Conservation (phyloP, 37 sponge, comb jelly and placozoan genomes). For the Tethya wilhelma region DNA sequence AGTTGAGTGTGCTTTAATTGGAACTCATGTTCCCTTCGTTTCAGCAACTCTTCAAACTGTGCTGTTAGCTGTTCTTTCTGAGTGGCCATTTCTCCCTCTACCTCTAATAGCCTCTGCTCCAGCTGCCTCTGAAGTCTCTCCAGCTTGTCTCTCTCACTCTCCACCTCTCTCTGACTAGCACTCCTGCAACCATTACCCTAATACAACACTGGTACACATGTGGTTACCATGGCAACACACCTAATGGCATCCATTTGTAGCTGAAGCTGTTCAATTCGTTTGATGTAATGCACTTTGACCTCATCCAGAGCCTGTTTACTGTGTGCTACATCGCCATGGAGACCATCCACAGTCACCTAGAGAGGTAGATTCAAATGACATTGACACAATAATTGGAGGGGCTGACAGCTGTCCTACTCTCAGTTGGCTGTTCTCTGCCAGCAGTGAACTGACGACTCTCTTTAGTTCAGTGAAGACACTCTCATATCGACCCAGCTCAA, state of each 20-base stretch:
- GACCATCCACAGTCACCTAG: conserved; percentile 19
- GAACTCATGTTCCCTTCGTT: conserved; percentile 17
- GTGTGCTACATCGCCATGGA: conserved; percentile 1
- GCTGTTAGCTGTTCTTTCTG: conserved; percentile 23
- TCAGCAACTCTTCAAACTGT: conserved; percentile 26
- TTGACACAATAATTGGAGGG: background rate
- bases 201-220: background rate
- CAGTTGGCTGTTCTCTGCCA: conserved; percentile 66
- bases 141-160: conserved; percentile 10
- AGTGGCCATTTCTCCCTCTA: conserved; percentile 23
- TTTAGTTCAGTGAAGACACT: conserved; percentile 35
- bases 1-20: background rate
- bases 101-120: conserved; percentile 14
- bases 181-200: background rate
- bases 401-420: conserved; percentile 25
- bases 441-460: conserved; percentile 19
- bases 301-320: conserved; percentile 5
- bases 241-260: conserved; percentile 25
- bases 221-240: background rate
- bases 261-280: conserved; percentile 13
- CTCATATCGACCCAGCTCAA: conserved; percentile 56
- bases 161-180: conserved; percentile 31
- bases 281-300: conserved; percentile 23
- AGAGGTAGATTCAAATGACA: background rate
- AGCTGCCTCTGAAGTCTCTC: conserved; percentile 21